Evolutionary conservation across 2,888 invertebrate genomes (phyloP), one percentile per base, ranked within the genome.

Genomic region (Gasteruption jaculator): DNA sequence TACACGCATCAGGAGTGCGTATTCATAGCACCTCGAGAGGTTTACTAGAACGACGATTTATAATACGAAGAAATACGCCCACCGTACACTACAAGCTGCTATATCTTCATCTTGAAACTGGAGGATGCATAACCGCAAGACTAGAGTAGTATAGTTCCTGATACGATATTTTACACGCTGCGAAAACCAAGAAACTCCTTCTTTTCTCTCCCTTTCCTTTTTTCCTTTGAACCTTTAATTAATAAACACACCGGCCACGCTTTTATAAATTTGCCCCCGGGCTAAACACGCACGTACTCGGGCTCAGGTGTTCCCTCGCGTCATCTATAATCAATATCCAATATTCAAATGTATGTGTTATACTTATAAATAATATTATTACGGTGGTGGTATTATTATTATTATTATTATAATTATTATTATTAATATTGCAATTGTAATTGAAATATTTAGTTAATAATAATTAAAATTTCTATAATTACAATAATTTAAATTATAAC

Each of bases 61-160:
- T 66, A 58, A 55, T 53, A 47, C 49, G 46, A 42, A 43, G 48
- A 49, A 60, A 54, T 58, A 59, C 63, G 62, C 64, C 65, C 56
- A 54, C 43, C 53, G 50, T 39, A 52, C 56, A 54, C n/a, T n/a
- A n/a, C n/a, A n/a, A n/a, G n/a, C n/a, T n/a, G n/a, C n/a, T n/a
- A 63, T 66, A 66, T 66, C 65, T 66, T 65, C 63, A 66, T 66
- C 65, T 66, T 53, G 53, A 38, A 48, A 49, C 55, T 53, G 50
- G 53, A 59, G 58, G 58, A 60, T 56, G 26, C 41, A 40, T 41
- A 40, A 19, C 38, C 31, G 24, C 35, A 36, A 15, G 38, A 29
- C 7, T 11, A 30, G 37, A 24, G 40, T 25, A 43, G 11, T 24
- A 14, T 38, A 7, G 30, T 34, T 34, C 11, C 21, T 20, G 21